These are phyloP conservation scores for mouse (Mus musculus) DNA, from an alignment of 2,113 vertebrate species.

Conservation along the genomic window GRCm39 chr13:29371501-29372000, in stretches of 20 bases:
- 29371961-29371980: not conserved
- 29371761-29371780: not conserved
- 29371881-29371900: not conserved
- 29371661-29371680: not conserved
- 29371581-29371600: constrained; percentile 31
- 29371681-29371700: not conserved
- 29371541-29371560: not conserved
- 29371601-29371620: not conserved
- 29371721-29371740: not conserved
- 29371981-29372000: not conserved
- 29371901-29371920: not conserved
- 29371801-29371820: too few relatives aligned
- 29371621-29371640: not conserved
- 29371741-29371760: too few relatives aligned
- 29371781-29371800: too few relatives aligned
- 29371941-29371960: not conserved
- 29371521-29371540: not conserved
- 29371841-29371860: too few relatives aligned
- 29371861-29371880: not conserved
- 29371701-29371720: not conserved
- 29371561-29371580: not conserved
- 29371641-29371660: not conserved
- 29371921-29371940: not conserved
- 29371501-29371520: not conserved
- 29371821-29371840: not conserved